These are phyloP conservation scores for Colaptes auratus DNA, from an alignment of 2,113 vertebrate species.

Conservation along the genomic window DNA sequence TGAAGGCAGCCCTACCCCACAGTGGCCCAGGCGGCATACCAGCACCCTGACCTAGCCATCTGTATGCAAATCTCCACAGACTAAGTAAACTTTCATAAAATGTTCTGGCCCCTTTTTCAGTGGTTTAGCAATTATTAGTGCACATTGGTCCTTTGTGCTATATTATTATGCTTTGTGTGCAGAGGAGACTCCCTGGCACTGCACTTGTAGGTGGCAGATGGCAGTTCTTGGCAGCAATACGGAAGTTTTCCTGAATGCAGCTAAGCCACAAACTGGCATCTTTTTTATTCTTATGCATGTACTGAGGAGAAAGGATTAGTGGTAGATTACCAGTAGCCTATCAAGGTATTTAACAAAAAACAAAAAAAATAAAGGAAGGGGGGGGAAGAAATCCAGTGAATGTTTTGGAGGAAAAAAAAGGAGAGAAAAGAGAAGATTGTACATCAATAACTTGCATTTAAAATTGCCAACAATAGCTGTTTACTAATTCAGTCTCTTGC, in stretches of 20 bases:
- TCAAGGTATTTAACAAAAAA: slow-evolving; percentile 45
- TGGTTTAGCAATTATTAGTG: slow-evolving; percentile 92
- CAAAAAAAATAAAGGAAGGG: neutral
- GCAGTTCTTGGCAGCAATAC: slow-evolving; percentile 83
- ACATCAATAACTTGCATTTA: neutral
- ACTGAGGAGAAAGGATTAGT: slow-evolving; percentile 78
- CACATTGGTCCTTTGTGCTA: slow-evolving; percentile 86
- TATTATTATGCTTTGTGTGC: slow-evolving; percentile 83
- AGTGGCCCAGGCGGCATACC: slow-evolving; percentile 76
- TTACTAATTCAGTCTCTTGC: neutral
- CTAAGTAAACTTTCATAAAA: slow-evolving; percentile 94
- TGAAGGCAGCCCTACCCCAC: slow-evolving; percentile 75
- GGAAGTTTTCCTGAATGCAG: slow-evolving; percentile 83
- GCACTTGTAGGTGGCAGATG: slow-evolving; percentile 86
- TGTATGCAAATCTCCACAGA: slow-evolving; percentile 97
- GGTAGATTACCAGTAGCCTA: slow-evolving; percentile 74
- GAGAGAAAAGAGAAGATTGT: neutral
- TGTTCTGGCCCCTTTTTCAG: slow-evolving; percentile 85
- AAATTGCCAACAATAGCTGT: neutral
- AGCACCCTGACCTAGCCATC: slow-evolving; percentile 88
- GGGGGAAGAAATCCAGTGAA: neutral
- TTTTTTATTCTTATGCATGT: slow-evolving; percentile 79
- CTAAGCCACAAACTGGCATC: slow-evolving; percentile 82
- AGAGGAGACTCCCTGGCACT: slow-evolving; percentile 84
- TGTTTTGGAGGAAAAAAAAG: neutral